phyloP scores from a whole-genome alignment of 1,140 invertebrate species.

The Philopotamus ludificatus region DNA sequence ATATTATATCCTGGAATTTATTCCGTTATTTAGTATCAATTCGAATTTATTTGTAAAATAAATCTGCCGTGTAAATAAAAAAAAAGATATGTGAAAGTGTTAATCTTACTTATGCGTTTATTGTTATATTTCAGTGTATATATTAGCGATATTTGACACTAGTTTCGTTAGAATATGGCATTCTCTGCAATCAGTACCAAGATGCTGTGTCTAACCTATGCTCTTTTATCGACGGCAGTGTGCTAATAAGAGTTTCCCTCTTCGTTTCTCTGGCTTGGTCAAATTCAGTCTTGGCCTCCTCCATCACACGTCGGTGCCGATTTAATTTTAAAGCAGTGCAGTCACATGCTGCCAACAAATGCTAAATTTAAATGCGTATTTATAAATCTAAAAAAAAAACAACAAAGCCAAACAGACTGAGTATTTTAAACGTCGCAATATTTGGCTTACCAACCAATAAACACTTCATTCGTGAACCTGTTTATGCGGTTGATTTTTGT shows the following conservation, averaged over 20 bases:
- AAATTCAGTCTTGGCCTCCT: not conserved
- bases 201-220: too few species aligned
- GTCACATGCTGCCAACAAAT: slow-evolving; percentile 13
- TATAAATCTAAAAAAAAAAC: not conserved
- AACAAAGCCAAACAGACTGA: slow-evolving; percentile 10
- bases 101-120: too few species aligned
- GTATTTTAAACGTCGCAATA: not conserved
- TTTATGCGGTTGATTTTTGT: not conserved
- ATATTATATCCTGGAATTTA: too few species aligned
- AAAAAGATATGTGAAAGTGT: too few species aligned
- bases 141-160: not conserved
- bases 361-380: slow-evolving; percentile 7
- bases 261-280: not conserved
- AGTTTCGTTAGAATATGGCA: not conserved
- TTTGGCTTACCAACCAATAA: not conserved
- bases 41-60: too few species aligned
- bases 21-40: too few species aligned
- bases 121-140: too few species aligned
- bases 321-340: slow-evolving; percentile 22
- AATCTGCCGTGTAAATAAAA: too few species aligned
- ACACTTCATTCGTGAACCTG: not conserved
- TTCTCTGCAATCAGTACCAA: not conserved
- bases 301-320: slow-evolving; percentile 17
- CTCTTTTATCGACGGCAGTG: too few species aligned
- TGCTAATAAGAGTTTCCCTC: not conserved